These are phyloP conservation scores for Molothrus aeneus DNA, from an alignment of 2,797 vertebrate species.

Conservation along the genomic window DNA sequence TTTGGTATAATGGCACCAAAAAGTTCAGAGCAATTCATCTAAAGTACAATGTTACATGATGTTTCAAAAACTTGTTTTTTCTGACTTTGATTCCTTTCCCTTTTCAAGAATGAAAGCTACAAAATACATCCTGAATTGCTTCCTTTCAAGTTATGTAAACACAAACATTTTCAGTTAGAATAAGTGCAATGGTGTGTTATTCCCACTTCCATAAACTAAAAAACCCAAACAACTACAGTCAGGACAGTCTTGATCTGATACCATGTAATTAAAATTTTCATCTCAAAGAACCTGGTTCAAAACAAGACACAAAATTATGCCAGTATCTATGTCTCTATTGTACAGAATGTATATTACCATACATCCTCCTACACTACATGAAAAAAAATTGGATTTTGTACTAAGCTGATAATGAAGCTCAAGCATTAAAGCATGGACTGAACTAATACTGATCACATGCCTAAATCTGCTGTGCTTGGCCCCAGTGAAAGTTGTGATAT, in stretches of 20 bases:
- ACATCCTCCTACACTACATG: neutral
- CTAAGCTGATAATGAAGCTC: neutral
- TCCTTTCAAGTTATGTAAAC: neutral
- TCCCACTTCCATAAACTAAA: neutral
- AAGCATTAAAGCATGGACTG: neutral
- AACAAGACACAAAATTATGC: neutral
- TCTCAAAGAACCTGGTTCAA: neutral
- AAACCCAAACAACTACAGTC: neutral
- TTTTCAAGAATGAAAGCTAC: neutral
- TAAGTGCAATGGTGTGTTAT: neutral
- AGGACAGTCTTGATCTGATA: neutral
- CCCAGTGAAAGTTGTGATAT: neutral
- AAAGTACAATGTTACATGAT: rapidly evolving
- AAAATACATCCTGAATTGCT: neutral
- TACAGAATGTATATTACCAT: neutral
- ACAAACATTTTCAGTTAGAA: neutral
- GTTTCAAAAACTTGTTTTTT: neutral
- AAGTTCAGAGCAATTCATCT: neutral
- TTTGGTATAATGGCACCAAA: neutral
- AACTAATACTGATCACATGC: neutral
- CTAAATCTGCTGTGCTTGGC: neutral
- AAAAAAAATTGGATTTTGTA: neutral
- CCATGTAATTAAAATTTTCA: neutral
- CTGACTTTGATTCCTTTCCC: neutral
- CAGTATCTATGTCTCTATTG: neutral